Conservation (phyloP, 2,888 invertebrate species). For the Eilema sororculum region DNA sequence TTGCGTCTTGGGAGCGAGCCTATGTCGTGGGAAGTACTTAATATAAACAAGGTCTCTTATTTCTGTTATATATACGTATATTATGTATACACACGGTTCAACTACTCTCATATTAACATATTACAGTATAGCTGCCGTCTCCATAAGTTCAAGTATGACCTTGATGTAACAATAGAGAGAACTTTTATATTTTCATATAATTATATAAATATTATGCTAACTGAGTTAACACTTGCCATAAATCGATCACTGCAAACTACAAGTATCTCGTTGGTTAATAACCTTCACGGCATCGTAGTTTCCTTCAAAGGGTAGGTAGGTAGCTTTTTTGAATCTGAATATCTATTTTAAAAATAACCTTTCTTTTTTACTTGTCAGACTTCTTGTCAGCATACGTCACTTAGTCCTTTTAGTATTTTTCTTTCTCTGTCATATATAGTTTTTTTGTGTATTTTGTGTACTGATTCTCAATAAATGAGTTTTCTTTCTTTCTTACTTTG, state of each 20-base stretch:
- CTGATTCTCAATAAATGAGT: too few species aligned
- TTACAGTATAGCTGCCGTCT: not conserved
- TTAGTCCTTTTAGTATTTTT: too few species aligned
- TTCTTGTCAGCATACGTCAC: too few species aligned
- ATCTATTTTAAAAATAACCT: too few species aligned
- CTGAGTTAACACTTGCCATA: not conserved
- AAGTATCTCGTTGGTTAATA: not conserved
- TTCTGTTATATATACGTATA: not conserved
- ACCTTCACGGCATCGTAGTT: not conserved
- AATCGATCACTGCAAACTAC: not conserved
- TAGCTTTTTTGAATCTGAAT: too few species aligned
- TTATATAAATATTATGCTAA: not conserved
- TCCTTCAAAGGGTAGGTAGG: too few species aligned
- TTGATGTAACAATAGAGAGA: constrained; percentile 4
- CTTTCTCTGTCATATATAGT: too few species aligned
- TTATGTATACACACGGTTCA: not conserved
- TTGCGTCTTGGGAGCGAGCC: not conserved
- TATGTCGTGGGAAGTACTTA: not conserved
- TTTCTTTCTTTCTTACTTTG: too few species aligned
- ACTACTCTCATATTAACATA: not conserved
- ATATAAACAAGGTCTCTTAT: not conserved
- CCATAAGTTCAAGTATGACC: not conserved
- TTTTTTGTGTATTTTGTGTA: too few species aligned
- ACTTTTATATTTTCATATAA: not conserved
- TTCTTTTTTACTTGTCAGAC: too few species aligned